Evolutionary conservation across 2,797 vertebrate species (phyloP), one percentile per base, ranked within the genome.

Genomic region (Anas acuta): DNA sequence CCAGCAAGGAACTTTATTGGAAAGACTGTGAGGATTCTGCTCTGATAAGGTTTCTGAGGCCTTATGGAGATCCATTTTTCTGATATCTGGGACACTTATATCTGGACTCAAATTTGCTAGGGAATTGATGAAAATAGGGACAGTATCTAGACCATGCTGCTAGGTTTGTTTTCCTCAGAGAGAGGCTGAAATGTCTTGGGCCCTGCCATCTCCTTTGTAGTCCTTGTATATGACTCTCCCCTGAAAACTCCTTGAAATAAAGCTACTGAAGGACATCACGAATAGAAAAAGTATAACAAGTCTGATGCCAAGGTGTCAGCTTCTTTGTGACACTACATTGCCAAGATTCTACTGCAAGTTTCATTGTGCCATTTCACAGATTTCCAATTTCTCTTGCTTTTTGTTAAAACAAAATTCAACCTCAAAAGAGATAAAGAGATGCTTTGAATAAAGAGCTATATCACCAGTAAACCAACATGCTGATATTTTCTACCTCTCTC

Each of bases 41-140:
- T 82, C 71, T 79, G 54, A 80, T 65, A 84, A 96, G 87, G 91
- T 92, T 93, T 91, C 92, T 69, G 71, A 92, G 80, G 83, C 74
- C 74, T 84, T 64, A 51, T 26, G 91, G 83, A 94, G 87, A 94
- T 96, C 85, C 80, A 72, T 93, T 96, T 94, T 70, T 47, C 76
- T 74, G 74, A 1, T 94, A 96, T 93, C 91, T 96, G 77, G 95
- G 95, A 93, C 95, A 87, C 16, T 93, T 94, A 96, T 95, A 95
- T 96, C 95, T 92, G 94, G 96, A 87, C 35, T 82, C 25, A 26
- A 49, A 71, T 39, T 74, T 92, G 90, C 90, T 83, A 60, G 95
- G 92, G 94, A 96, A 92, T 96, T 91, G 92, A 93, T 93, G 90
- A 93, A 97, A 97, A 95, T 96, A 95, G 95, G 93, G 93, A 67